Evolutionary conservation across 92 coral and sea anemone genomes (phyloP).

Genomic region (Epizoanthus stellaris): DNA sequence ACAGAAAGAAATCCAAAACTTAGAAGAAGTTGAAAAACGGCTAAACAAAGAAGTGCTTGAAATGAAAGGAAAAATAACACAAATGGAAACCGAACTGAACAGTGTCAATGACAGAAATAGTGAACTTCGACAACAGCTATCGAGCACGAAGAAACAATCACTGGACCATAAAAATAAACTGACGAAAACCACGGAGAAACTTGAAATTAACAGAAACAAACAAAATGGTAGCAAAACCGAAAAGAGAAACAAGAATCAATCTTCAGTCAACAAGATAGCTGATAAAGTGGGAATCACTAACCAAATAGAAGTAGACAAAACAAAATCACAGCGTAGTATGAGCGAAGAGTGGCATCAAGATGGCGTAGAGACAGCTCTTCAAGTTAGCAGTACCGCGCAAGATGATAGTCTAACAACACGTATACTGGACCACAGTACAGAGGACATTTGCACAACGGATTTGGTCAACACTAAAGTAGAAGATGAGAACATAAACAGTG

Average conservation of each 20-base stretch:
- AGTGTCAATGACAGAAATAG: neutral
- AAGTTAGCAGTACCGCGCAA: neutral
- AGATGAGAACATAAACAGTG: slow-evolving; percentile 3
- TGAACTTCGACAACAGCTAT: slow-evolving; percentile 22
- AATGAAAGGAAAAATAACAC: neutral
- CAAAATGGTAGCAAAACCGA: neutral
- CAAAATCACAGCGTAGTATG: neutral
- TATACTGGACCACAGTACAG: slow-evolving; percentile 4
- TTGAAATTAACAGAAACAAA: neutral
- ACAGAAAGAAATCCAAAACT: slow-evolving; percentile 60
- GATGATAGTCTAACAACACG: neutral
- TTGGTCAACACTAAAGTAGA: slow-evolving; percentile 7
- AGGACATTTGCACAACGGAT: neutral
- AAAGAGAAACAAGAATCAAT: neutral
- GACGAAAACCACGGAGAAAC: neutral
- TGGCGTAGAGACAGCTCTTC: neutral
- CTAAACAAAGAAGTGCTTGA: neutral
- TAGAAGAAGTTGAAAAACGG: slow-evolving; percentile 23
- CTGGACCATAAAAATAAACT: neutral
- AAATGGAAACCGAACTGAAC: slow-evolving; percentile 1
- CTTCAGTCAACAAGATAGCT: neutral
- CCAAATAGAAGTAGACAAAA: neutral
- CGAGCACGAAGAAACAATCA: neutral
- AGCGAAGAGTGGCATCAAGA: neutral
- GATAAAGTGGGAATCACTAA: neutral